Evolutionary conservation across 1,140 invertebrate genomes (phyloP), one percentile per base, ranked within the genome.

Genomic region (Drosophila sechellia): DNA sequence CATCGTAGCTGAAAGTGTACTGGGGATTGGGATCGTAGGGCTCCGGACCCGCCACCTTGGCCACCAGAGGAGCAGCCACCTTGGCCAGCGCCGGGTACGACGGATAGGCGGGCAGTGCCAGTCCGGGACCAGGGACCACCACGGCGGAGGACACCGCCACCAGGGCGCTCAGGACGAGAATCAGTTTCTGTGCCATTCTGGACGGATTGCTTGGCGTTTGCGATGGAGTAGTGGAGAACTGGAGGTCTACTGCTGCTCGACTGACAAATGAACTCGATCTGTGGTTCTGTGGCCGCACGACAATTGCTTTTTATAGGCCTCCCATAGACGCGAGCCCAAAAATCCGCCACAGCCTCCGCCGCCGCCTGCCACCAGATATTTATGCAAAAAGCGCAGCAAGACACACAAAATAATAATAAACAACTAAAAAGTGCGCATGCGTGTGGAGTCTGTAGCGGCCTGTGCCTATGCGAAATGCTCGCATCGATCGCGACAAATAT

Each of bases 21-120:
- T 94, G 93, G 27, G 93, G 94, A 90, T 94, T 93, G 22, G 94
- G 93, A 86, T 94, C 94, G 79, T 93, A 94, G 53, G 93, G 92
- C 54, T 92, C 93, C 22, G 93, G 91, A 4, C 60, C 92, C 20
- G 92, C 93, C 59, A 93, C 93, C 55, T 93, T 93, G 48, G 93
- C 93, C 60, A 68, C 64, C 37, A 66, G 20, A 3, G 63, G 63
- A 4, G 93, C 80, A 13, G 91, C 91, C 42, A 86, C 65, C 58
- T 86, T 86, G 50, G 83, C 79, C 65, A 86, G 22, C 31, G 17
- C 48, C 73, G 81, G 81, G 35, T 81, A 65, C 12, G 61, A 60
- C 1, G 80, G 83, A 40, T 77, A 65, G 5, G 63, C 89, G 20
- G 80, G 81, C 42, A 70, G 46, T 1, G 72, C 90, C 39, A 87